Base-by-base conservation (phyloP, 37 sponge, comb jelly and placozoan genomes). In the Spongilla lacustris region DNA sequence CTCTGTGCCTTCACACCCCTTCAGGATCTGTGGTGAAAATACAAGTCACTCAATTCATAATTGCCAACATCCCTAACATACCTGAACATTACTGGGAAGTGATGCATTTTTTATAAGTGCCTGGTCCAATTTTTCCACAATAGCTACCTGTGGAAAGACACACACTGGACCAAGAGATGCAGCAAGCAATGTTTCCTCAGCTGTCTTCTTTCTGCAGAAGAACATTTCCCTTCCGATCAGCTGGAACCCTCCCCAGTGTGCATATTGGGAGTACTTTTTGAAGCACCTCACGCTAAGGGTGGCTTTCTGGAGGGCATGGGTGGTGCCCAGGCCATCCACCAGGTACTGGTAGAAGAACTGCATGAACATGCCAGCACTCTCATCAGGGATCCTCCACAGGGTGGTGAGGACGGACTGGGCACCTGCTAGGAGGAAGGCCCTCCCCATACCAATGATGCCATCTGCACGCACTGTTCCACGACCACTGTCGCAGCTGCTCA, bases 231-330 rank as follows among this genome's bases (percentile, higher is more conserved):
- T 77, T 0, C 95, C 95, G 31, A 86, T 89, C 11, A 92, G 84
- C 72, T 90, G 91, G 66, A 85, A 90, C 36, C 91, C 93, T 25
- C 85, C 73, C 96, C 96, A 95, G 80, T 95, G 93, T 23, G 84
- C 69, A 38, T 79, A 84, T 28, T 87, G 89, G 24, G 91, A 81
- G 66, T 89, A 90, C 71, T 81, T 75, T 37, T 37, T 35, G 81
- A 95, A 83, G 50, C 93, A 90, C 19, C 96, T 72, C 48, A 95
- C 31, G 49, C 86, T 87, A 27, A 81, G 87, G 8, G 82, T 86
- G 49, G 93, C 74, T 66, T 92, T 92, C 80, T 95, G 96, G 11
- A 95, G 69, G 17, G 96, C 88, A n/a, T 67, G 70, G 0, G 85
- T 67, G 37, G 78, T 80, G 25, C 77, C 33, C 22, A 73, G 32